Evolutionary conservation across 2,113 vertebrate species (phyloP).

Genomic region (Proteles cristata): DNA sequence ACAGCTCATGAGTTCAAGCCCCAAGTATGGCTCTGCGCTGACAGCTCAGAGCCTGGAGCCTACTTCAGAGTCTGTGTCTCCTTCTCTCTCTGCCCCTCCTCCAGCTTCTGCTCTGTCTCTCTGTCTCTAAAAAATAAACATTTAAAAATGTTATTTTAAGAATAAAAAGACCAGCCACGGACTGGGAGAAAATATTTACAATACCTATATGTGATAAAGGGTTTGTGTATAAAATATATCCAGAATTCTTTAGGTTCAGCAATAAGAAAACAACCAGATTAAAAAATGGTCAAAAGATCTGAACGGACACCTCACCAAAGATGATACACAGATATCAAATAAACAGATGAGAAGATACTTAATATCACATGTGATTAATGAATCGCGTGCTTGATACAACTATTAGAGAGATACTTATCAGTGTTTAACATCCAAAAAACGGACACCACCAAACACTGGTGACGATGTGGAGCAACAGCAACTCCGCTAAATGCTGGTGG

Average conservation of each 20-base stretch:
- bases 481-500: background rate
- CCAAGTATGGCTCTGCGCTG: too few relatives aligned
- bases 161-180: background rate
- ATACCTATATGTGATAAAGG: background rate
- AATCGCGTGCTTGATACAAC: too few relatives aligned
- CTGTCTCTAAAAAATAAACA: too few relatives aligned
- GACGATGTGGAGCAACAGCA: background rate
- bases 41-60: too few relatives aligned
- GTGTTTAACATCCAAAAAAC: background rate
- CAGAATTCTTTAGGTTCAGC: constrained; percentile 17
- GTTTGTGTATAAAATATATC: background rate
- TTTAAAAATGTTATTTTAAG: background rate
- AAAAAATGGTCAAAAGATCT: background rate
- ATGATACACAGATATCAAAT: background rate
- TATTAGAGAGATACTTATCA: background rate
- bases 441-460: background rate
- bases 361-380: background rate
- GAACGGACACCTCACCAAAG: background rate
- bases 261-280: background rate
- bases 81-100: too few relatives aligned
- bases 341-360: background rate
- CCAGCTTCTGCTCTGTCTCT: too few relatives aligned
- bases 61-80: too few relatives aligned
- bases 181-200: background rate
- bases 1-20: too few relatives aligned